Percentiles rank a stretch among this genome's conserved stretches.
phyloP scores from a whole-genome alignment of 2,797 vertebrate genomes.

The Amblyraja radiata region DNA sequence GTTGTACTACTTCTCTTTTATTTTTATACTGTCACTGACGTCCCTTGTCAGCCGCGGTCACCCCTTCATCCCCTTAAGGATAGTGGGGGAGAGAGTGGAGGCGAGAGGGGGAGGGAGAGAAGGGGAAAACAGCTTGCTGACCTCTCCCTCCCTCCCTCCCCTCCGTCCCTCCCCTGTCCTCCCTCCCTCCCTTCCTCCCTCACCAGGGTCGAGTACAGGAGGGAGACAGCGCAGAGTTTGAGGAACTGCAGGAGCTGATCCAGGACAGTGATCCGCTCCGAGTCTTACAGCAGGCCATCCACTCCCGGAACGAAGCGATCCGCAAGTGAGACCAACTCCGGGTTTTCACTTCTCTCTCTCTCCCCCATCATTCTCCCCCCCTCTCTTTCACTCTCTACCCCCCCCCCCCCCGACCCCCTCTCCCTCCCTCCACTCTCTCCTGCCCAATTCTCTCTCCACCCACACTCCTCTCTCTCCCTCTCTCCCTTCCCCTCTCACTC shows the following conservation, averaged over 20 bases:
- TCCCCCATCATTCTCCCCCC: no score
- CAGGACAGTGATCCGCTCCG: constrained; percentile 48
- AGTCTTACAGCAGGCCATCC: constrained; percentile 59
- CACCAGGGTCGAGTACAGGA: background rate
- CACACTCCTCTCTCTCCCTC: background rate
- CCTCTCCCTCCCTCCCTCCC: no score
- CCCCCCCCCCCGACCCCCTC: background rate
- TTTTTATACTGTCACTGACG: no score
- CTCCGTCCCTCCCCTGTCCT: background rate
- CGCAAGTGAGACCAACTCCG: no score
- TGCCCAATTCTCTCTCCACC: no score
- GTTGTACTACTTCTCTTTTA: no score
- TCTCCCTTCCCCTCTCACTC: background rate
- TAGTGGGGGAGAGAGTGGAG: no score
- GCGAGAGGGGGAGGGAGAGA: no score
- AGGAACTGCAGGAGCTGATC: constrained; percentile 55
- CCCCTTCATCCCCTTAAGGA: no score
- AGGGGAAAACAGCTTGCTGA: no score
- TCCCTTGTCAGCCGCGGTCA: no score
- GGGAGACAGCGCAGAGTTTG: constrained; percentile 49
- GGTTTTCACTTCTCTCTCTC: background rate
- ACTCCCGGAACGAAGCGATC: constrained; percentile 75
- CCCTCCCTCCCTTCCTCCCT: background rate
- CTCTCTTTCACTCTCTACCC: no score
- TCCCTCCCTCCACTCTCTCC: background rate